Evolutionary conservation across 1,140 invertebrate genomes (phyloP).

Genomic region (Zeugodacus cucurbitae): DNA sequence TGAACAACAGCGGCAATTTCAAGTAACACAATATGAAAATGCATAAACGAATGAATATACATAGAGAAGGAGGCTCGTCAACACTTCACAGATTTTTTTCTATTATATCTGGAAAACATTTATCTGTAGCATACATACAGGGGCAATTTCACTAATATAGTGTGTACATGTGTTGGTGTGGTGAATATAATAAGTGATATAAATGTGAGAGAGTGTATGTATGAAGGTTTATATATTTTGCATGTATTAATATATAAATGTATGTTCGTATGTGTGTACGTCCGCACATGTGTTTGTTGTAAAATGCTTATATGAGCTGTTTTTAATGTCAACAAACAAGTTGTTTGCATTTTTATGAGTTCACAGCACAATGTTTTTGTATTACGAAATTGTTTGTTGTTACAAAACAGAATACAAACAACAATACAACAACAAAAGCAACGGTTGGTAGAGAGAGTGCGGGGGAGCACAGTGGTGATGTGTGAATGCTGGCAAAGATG

Average conservation of each 20-base stretch:
- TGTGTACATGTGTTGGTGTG: background rate
- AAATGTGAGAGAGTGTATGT: background rate
- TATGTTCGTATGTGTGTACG: background rate
- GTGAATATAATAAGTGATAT: background rate
- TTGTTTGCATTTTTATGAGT: background rate
- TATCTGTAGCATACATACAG: background rate
- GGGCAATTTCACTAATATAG: background rate
- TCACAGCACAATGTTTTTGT: background rate
- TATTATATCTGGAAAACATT: background rate
- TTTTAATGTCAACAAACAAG: slow-evolving; percentile 18
- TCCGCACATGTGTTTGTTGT: background rate
- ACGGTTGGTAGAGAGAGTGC: background rate
- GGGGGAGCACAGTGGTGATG: background rate
- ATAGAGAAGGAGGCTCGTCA: slow-evolving; percentile 39
- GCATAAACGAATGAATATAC: background rate
- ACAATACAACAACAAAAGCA: background rate
- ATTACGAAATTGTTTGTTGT: slow-evolving; percentile 9
- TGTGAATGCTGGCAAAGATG: background rate
- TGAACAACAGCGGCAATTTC: background rate
- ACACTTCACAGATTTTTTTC: slow-evolving; percentile 15
- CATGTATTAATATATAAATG: background rate
- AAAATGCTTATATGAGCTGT: background rate
- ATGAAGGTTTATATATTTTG: background rate
- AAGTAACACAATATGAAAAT: slow-evolving; percentile 1
- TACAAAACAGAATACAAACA: background rate